A percentile compares a stretch with the other conserved stretches of the same genome.
These are phyloP conservation scores for Dipus sagitta DNA, from an alignment of 2,797 vertebrate genomes.

Conservation along the genomic window DNA sequence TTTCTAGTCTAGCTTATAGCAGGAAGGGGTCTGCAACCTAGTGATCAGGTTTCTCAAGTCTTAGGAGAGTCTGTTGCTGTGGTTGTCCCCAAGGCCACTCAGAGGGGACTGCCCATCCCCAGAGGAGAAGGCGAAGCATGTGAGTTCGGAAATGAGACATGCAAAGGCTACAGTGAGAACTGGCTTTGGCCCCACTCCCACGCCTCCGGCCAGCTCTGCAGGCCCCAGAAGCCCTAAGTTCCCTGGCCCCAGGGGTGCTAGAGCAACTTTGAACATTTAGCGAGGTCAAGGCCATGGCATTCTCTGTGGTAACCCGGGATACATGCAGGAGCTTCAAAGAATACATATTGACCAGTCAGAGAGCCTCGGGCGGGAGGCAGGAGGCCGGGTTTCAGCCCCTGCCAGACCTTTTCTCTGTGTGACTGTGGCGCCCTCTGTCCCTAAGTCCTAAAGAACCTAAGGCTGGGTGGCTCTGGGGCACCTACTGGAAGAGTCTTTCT, in stretches of 20 bases:
- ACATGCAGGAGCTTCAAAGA: neutral
- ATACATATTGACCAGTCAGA: neutral
- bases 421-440: neutral
- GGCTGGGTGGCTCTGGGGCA: no score
- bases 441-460: no score
- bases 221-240: neutral
- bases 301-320: neutral
- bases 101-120: neutral
- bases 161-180: constrained; percentile 57
- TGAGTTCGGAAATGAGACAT: neutral
- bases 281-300: constrained; percentile 30
- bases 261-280: neutral
- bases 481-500: no score
- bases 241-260: constrained; percentile 14
- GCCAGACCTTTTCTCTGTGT: neutral
- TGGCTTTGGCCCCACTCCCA: constrained; percentile 59
- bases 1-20: neutral
- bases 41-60: neutral
- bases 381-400: neutral
- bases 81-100: neutral
- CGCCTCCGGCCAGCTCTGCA: constrained; percentile 29
- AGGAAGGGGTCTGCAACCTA: neutral
- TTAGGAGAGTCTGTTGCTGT: neutral
- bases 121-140: neutral
- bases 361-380: neutral